A percentile compares a stretch with the other conserved stretches of the same genome.
These are phyloP conservation scores for Adineta ricciae DNA, from an alignment of 2,888 invertebrate species.

Conservation along the genomic window DNA sequence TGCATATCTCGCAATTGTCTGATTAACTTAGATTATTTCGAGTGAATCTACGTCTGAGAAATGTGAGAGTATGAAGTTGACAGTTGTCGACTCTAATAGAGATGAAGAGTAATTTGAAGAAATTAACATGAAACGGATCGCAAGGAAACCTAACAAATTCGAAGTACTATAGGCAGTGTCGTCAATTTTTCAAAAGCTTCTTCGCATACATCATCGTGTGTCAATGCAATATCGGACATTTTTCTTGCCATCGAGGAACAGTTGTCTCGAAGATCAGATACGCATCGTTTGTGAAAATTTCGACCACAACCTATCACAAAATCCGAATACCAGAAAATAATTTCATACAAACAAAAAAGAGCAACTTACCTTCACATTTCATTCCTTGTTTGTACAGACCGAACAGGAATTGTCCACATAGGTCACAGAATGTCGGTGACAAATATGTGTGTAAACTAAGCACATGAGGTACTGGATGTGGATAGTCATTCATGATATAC, in stretches of 20 bases:
- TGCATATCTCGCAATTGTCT: not conserved
- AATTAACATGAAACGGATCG: not conserved
- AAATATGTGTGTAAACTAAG: constrained; percentile 18
- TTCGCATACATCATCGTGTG: not conserved
- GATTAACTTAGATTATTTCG: too few relatives aligned
- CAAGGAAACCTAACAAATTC: not conserved
- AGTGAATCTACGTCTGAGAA: too few relatives aligned
- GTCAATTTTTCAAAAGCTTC: too few relatives aligned
- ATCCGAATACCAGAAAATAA: not conserved
- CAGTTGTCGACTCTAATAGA: not conserved
- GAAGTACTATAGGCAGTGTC: too few relatives aligned
- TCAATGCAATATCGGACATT: not conserved
- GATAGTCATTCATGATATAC: not conserved
- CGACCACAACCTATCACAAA: constrained; percentile 73
- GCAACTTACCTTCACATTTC: constrained; percentile 79
- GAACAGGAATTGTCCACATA: constrained; percentile 98
- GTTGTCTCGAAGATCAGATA: constrained; percentile 90
- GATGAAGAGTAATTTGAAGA: too few relatives aligned
- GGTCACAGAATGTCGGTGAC: constrained; percentile 94
- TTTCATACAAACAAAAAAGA: not conserved
- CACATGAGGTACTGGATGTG: not conserved
- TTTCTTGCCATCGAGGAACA: constrained; percentile 57
- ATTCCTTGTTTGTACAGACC: constrained; percentile 93
- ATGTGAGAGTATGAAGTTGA: not conserved
- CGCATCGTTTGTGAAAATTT: constrained; percentile 91